Evolutionary conservation across 1,140 invertebrate species (phyloP).

Genomic region (Dendrolimus kikuchii): DNA sequence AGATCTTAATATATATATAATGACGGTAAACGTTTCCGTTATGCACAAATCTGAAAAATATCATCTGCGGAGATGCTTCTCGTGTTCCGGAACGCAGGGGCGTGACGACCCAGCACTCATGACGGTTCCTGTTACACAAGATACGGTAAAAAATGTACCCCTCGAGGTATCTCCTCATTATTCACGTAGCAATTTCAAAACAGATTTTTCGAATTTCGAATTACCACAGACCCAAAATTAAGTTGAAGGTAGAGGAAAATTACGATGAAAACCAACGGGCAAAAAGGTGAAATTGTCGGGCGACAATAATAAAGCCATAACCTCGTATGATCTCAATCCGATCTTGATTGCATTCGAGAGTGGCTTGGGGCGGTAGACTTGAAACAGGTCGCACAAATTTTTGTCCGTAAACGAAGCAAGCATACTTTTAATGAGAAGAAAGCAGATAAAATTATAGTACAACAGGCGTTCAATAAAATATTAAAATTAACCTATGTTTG

Average conservation of each 20-base stretch:
- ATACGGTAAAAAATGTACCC: neutral
- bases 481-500: too few species aligned
- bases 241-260: too few species aligned
- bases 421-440: slow-evolving; percentile 15
- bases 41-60: slow-evolving; percentile 45
- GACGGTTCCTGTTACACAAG: neutral
- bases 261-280: neutral
- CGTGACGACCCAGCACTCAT: slow-evolving; percentile 2
- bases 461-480: slow-evolving; percentile 17
- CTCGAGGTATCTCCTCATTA: too few species aligned
- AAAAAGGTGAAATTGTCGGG: slow-evolving; percentile 1
- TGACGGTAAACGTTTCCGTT: slow-evolving; percentile 57
- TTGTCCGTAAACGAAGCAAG: slow-evolving; percentile 10
- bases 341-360: slow-evolving; percentile 16
- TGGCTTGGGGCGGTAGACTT: slow-evolving; percentile 8
- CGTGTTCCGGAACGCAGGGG: slow-evolving; percentile 26
- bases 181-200: too few species aligned
- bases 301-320: slow-evolving; percentile 17
- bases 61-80: slow-evolving; percentile 34
- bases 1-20: slow-evolving; percentile 62
- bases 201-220: too few species aligned
- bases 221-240: too few species aligned
- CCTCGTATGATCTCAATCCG: slow-evolving; percentile 15
- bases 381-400: slow-evolving; percentile 16
- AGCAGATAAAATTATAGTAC: slow-evolving; percentile 22